A percentile compares a stretch with the other conserved stretches of the same genome.
phyloP scores from a whole-genome alignment of 2,797 vertebrate species.

The Myiotriccus ornatus region DNA sequence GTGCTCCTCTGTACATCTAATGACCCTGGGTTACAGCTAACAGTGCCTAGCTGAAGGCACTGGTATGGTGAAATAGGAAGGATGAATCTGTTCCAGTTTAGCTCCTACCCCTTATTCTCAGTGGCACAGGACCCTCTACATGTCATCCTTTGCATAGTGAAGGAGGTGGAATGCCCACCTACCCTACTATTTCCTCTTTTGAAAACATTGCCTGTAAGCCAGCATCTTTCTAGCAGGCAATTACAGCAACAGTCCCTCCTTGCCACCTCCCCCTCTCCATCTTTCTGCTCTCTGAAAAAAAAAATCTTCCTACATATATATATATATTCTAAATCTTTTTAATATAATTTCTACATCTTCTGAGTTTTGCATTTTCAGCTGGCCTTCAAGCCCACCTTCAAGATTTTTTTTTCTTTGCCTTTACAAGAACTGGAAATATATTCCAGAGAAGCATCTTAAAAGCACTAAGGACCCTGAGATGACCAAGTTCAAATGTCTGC shows the following conservation, averaged over 20 bases:
- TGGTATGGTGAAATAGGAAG: not conserved
- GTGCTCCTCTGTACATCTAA: not conserved
- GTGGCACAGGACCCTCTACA: not conserved
- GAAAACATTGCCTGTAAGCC: not conserved
- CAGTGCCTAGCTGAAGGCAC: not conserved
- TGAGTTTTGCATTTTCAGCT: not conserved
- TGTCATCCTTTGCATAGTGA: not conserved
- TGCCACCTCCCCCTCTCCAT: not conserved
- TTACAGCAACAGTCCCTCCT: not conserved
- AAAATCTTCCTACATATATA: not conserved
- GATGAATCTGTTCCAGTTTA: not conserved
- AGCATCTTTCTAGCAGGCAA: not conserved
- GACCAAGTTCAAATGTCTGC: not conserved
- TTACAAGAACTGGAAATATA: not conserved
- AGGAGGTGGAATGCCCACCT: not conserved
- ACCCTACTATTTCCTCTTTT: not conserved
- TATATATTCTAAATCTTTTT: not conserved
- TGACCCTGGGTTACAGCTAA: not conserved
- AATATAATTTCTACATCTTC: not conserved
- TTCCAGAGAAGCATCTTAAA: not conserved
- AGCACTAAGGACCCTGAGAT: accelerated
- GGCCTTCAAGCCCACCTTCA: not conserved
- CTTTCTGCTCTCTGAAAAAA: not conserved
- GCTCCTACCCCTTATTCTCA: not conserved
- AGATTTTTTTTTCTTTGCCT: not conserved